These are phyloP conservation scores for Rutpela maculata DNA, from an alignment of 2,888 invertebrate species.

Conservation along the genomic window DNA sequence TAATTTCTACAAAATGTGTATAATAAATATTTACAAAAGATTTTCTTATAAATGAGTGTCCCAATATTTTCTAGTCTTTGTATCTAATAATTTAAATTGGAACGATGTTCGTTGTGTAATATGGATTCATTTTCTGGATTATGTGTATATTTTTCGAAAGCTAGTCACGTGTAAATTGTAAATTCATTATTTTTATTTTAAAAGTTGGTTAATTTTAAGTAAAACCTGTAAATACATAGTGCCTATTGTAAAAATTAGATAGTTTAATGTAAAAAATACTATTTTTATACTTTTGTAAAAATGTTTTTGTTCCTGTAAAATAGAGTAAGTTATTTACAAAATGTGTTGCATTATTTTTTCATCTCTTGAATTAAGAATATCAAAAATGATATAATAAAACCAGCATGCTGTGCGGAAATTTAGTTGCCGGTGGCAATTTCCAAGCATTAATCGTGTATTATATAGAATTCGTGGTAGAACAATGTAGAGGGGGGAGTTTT, in stretches of 20 bases:
- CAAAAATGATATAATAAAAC: not conserved
- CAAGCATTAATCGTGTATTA: too few species aligned
- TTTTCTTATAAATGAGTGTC: not conserved
- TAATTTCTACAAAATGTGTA: not conserved
- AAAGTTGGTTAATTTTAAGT: slow-evolving; percentile 32
- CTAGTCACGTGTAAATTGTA: slow-evolving; percentile 38
- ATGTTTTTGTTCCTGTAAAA: slow-evolving; percentile 56
- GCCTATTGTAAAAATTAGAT: slow-evolving; percentile 50
- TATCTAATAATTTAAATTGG: not conserved
- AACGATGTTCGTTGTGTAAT: not conserved
- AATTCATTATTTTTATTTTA: slow-evolving; percentile 34
- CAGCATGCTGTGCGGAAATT: too few species aligned
- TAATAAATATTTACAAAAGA: not conserved
- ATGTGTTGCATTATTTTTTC: slow-evolving; percentile 11
- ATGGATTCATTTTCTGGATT: not conserved
- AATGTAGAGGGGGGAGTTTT: too few species aligned
- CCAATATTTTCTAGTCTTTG: not conserved
- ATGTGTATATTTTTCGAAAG: slow-evolving; percentile 12
- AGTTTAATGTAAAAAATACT: slow-evolving; percentile 54
- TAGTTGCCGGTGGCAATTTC: too few species aligned
- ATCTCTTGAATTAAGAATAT: not conserved
- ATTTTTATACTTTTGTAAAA: slow-evolving; percentile 69
- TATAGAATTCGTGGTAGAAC: too few species aligned
- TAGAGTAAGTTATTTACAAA: slow-evolving; percentile 48
- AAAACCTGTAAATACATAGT: slow-evolving; percentile 50